Base-by-base conservation (phyloP, 2,113 vertebrate species). In the Donacobius atricapilla region DNA sequence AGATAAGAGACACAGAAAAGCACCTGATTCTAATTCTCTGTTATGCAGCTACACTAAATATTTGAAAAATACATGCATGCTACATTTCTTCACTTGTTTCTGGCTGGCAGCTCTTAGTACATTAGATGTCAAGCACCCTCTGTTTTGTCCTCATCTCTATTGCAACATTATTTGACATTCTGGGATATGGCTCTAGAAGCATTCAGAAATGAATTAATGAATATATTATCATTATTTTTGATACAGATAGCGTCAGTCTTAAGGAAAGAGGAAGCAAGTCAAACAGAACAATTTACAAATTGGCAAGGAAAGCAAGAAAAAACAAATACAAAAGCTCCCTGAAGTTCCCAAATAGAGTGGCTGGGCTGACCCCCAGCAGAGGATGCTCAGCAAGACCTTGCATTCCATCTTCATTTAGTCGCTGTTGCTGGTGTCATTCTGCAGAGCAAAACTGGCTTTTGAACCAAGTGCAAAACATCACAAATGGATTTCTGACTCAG, bases 141-240 rank as follows among this genome's bases (percentile, higher is more conserved):
- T 96, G 90, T 93, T 95, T 71, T 88, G 30, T 92, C 44, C 61
- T 88, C 66, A 35, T 92, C 70, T 97, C 81, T 96, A 23, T 95
- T 97, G 93, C 76, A 97, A 85, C 60, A 92, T 97, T 97, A 95
- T 94, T 96, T 81, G 90, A 95, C 50, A 83, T 95, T 97, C 87
- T 97, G 79, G 83, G 94, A 89, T 92, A 79, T 85, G 83, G 86
- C 94, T 96, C 85, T 97, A 83, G 92, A 97, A 97, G 91, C 91
- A 95, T 93, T 95, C 92, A 95, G 90, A 94, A 95, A 83, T 95
- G 66, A 96, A 96, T 94, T 75, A 96, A 89, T 94, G 61, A 96
- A 93, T 95, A 65, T 70, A 88, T 97, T 89, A 64, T 96, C 95
- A 97, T 93, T 97, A 96, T 64, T 70, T 70, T 90, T 96, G 82